A percentile compares a stretch with the other conserved stretches of the same genome.
Evolutionary conservation across 2,888 invertebrate species (phyloP).

Genomic region (Phyllotreta striolata): DNA sequence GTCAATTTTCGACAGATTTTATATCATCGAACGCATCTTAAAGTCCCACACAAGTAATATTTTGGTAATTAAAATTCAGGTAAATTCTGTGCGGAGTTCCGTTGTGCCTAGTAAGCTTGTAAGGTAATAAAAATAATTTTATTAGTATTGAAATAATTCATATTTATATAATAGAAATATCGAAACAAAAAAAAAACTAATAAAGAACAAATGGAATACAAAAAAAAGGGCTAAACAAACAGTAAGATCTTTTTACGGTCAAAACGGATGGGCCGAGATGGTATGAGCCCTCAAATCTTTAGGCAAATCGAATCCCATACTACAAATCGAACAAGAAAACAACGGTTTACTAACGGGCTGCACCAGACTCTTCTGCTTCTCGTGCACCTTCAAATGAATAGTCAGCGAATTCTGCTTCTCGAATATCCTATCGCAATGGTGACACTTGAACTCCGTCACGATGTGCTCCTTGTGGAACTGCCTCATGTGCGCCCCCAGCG

Average conservation of each 20-base stretch:
- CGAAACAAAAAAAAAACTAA: not conserved
- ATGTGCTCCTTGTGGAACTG: slow-evolving; percentile 65
- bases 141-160: not conserved
- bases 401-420: slow-evolving; percentile 70
- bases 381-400: slow-evolving; percentile 69
- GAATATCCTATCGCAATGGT: slow-evolving; percentile 70
- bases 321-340: slow-evolving; percentile 68
- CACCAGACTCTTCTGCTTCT: slow-evolving; percentile 59
- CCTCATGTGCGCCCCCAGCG: slow-evolving; percentile 70
- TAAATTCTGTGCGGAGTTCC: too few species aligned
- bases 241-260: slow-evolving; percentile 34
- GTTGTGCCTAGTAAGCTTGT: too few species aligned
- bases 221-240: not conserved
- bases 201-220: not conserved
- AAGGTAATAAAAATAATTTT: too few species aligned
- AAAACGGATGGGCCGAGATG: slow-evolving; percentile 58
- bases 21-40: too few species aligned
- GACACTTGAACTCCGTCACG: slow-evolving; percentile 66
- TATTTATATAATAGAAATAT: slow-evolving; percentile 13
- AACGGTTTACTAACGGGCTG: slow-evolving; percentile 50
- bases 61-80: too few species aligned
- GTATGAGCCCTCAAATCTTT: slow-evolving; percentile 59
- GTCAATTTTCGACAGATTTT: too few species aligned
- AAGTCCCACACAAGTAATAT: too few species aligned
- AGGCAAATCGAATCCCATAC: slow-evolving; percentile 57